A percentile compares a stretch with the other conserved stretches of the same genome.
phyloP scores from a whole-genome alignment of 2,888 invertebrate species.

The Diarsia rubi region DNA sequence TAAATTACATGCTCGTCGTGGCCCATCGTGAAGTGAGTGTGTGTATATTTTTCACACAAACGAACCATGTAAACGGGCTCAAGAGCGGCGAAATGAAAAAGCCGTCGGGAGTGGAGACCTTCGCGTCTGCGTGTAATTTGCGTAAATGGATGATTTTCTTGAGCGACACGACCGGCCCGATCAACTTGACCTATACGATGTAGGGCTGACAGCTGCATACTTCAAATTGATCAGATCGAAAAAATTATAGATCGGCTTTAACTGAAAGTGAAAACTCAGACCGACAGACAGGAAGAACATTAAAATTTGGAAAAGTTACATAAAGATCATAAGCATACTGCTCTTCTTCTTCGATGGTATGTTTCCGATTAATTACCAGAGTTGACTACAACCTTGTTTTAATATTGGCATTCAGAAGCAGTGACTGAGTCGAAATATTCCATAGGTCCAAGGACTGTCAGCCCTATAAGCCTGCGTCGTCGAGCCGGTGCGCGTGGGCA shows the following conservation, averaged over 20 bases:
- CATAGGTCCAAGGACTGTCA: neutral
- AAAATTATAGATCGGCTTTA: neutral
- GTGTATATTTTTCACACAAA: slow-evolving; percentile 53
- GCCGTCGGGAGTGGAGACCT: slow-evolving; percentile 60
- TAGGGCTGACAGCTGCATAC: slow-evolving; percentile 65
- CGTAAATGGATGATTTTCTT: slow-evolving; percentile 77
- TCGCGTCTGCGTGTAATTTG: slow-evolving; percentile 69
- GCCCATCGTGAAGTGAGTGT: slow-evolving; percentile 25
- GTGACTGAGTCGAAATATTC: neutral
- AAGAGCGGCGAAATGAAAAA: slow-evolving; percentile 59
- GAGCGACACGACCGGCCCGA: slow-evolving; percentile 67
- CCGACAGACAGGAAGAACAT: neutral
- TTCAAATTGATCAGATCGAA: neutral
- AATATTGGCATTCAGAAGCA: neutral
- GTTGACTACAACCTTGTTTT: neutral
- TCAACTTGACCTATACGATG: slow-evolving; percentile 82
- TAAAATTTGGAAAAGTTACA: neutral
- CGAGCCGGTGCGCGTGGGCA: slow-evolving; percentile 57
- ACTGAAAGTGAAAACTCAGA: neutral
- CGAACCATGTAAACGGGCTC: slow-evolving; percentile 55
- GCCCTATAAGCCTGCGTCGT: slow-evolving; percentile 48
- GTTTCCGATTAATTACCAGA: neutral
- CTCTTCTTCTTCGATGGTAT: neutral
- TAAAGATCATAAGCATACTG: neutral
- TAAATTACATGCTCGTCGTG: slow-evolving; percentile 15